Evolutionary conservation across 1,140 invertebrate genomes (phyloP), one percentile per base, ranked within the genome.

Genomic region (Drosophila busckii): DNA sequence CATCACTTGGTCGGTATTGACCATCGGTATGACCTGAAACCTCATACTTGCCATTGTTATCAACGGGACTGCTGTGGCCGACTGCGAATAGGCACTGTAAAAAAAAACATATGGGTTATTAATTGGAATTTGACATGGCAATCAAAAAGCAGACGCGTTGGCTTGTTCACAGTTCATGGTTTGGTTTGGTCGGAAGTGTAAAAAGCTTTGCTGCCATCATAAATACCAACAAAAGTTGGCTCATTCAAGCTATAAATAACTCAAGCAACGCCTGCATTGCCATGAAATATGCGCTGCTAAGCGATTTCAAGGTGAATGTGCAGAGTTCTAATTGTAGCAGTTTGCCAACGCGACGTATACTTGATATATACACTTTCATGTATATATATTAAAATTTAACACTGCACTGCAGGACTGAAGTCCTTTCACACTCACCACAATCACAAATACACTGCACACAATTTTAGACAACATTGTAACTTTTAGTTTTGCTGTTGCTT

Each of bases 1-100:
- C 84, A 26, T 86, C 69, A 28, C 40, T 37, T 10, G 78, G 46
- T 34, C 34, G 70, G 61, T 86, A 86, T 65, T 40, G 61, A 49
- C 84, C 84, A 29, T 83, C 84, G 49, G 63, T 83, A 13, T 48
- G 32, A 23, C 15, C 52, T 54, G 71, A 54, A 76, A 63, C 73
- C 53, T 55, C 61, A 84, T 86, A 86, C 84, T 86, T 86, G 84
- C 84, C 84, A 82, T 84, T 76, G 10, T 65, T 23, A 28, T 78
- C 31, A 31, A 69, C 73, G 22, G 84, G 84, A 54, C 44, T 66
- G 46, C 64, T 62, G 48, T 59, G 67, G 63, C 70, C 61, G 48
- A 86, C 62, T 62, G 84, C 84, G 67, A 85, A 38, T 52, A 76
- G 58, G 42, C 66, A 73, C 84, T 86, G 50, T 31, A 58, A 37